Percentiles rank a stretch among this genome's conserved stretches.
Evolutionary conservation across 1,140 invertebrate species (phyloP).

Genomic region (Polypedilum pembai): DNA sequence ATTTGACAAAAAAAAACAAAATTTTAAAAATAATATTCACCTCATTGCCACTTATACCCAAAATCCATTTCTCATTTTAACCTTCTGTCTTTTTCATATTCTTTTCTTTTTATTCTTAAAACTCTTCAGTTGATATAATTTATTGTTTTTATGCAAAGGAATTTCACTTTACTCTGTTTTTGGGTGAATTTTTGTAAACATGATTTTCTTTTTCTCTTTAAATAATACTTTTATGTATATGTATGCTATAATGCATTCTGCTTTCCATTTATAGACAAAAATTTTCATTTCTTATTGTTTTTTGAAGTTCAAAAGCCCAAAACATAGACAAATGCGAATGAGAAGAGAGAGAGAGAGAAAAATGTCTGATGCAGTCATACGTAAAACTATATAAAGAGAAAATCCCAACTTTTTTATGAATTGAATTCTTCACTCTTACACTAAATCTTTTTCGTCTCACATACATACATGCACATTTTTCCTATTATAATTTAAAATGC

Average conservation of each 20-base stretch:
- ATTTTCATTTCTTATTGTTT: background rate
- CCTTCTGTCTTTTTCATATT: background rate
- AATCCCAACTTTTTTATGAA: background rate
- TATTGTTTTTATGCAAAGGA: constrained; percentile 15
- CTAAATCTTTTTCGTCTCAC: no score
- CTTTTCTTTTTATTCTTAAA: background rate
- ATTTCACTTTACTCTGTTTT: background rate
- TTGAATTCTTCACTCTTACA: background rate
- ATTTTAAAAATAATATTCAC: no score
- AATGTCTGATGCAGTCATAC: constrained; percentile 4
- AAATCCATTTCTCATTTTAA: no score
- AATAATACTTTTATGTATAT: background rate
- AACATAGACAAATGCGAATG: background rate
- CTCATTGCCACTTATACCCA: no score
- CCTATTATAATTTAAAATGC: background rate
- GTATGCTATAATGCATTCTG: background rate
- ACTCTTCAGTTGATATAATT: background rate
- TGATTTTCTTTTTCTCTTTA: background rate
- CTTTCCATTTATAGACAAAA: background rate
- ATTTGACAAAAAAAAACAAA: no score
- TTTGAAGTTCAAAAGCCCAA: constrained; percentile 12
- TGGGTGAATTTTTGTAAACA: background rate
- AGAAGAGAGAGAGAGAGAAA: background rate
- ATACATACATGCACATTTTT: no score
- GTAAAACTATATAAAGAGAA: background rate